These are phyloP conservation scores for Anagrus nilaparvatae DNA, from an alignment of 1,140 invertebrate species.

Conservation along the genomic window DNA sequence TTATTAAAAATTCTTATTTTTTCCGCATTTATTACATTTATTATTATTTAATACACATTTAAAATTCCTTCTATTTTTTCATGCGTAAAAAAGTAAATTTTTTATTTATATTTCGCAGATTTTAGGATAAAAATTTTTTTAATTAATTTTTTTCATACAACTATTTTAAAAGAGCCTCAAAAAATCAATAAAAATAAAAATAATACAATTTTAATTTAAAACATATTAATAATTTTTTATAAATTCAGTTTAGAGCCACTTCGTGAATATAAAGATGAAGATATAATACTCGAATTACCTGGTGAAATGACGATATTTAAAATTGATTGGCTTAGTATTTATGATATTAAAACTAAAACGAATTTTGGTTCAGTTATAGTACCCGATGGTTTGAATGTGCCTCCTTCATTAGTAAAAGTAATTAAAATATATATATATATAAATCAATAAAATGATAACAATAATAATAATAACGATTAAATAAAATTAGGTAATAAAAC, in stretches of 20 bases:
- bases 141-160: no score
- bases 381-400: constrained; percentile 73
- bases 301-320: constrained; percentile 75
- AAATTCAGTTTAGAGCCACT: constrained; percentile 59
- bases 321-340: constrained; percentile 78
- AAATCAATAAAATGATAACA: background rate
- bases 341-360: constrained; percentile 58
- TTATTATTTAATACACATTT: no score
- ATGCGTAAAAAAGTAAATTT: no score
- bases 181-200: background rate
- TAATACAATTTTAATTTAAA: no score
- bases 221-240: no score
- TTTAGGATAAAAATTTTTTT: no score
- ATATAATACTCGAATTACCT: constrained; percentile 67
- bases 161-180: no score
- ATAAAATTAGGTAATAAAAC: constrained; percentile 28
- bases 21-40: no score
- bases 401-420: constrained; percentile 65
- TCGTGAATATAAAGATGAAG: constrained; percentile 59
- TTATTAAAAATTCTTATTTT: no score
- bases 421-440: constrained; percentile 11
- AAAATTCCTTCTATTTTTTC: no score
- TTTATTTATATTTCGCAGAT: no score
- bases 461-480: constrained; percentile 4
- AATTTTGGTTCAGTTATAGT: constrained; percentile 72